A percentile compares a stretch with the other conserved stretches of the same genome.
These are phyloP conservation scores for Prenolepis imparis DNA, from an alignment of 2,888 invertebrate genomes.

Conservation along the genomic window DNA sequence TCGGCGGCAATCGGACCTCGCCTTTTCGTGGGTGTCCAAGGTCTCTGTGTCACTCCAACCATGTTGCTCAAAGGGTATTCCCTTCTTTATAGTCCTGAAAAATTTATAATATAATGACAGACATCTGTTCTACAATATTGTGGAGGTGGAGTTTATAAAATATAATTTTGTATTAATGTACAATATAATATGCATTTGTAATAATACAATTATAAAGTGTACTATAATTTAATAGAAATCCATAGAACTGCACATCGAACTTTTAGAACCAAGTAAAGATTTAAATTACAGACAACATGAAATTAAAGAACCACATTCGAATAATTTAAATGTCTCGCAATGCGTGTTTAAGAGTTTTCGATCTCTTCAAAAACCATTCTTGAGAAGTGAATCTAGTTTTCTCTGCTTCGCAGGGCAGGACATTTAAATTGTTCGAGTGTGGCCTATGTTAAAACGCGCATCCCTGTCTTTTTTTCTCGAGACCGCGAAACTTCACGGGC, in stretches of 20 bases:
- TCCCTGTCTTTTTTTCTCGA: background rate
- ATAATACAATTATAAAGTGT: background rate
- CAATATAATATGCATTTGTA: background rate
- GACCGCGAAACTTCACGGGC: background rate
- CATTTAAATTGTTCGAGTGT: background rate
- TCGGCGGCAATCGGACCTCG: conserved; percentile 96
- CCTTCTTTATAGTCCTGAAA: conserved; percentile 9
- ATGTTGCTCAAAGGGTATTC: conserved; percentile 81
- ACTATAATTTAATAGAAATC: too few relatives aligned
- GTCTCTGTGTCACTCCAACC: conserved; percentile 93
- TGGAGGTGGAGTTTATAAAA: background rate
- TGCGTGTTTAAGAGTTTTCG: background rate
- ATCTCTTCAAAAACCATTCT: background rate
- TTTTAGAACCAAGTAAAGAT: too few relatives aligned
- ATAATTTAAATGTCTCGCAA: background rate
- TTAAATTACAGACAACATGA: too few relatives aligned
- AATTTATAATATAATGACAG: conserved; percentile 14
- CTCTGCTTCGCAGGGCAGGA: background rate
- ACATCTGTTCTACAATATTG: background rate
- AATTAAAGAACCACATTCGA: background rate
- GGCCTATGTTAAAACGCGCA: background rate
- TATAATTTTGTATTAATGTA: background rate
- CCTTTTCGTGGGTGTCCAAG: conserved; percentile 96
- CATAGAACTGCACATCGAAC: too few relatives aligned
- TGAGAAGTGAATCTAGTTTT: background rate